Conservation (phyloP, 2,113 vertebrate genomes). For the Probosciger aterrimus region DNA sequence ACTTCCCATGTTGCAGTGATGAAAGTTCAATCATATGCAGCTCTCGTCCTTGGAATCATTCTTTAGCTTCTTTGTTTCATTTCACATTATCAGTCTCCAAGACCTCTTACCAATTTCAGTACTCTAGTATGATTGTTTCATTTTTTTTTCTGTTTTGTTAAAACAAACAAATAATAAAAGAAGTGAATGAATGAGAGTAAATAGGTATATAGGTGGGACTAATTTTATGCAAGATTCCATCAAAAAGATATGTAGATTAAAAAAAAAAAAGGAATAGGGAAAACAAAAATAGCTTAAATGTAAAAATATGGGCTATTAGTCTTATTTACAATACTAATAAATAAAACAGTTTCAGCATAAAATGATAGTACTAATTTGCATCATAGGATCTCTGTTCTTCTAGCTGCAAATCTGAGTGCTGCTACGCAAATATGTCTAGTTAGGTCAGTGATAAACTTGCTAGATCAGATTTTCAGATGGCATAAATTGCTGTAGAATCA, state of each 20-base stretch:
- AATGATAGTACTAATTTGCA: not conserved
- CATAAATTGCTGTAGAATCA: not conserved
- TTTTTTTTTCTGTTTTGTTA: not conserved
- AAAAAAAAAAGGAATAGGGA: not conserved
- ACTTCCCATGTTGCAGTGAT: not conserved
- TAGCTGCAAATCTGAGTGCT: not conserved
- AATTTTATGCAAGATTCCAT: not conserved
- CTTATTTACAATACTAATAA: not conserved
- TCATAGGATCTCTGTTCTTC: not conserved
- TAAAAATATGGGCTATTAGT: not conserved
- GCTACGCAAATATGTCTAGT: not conserved
- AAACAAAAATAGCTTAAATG: not conserved
- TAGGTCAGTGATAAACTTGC: not conserved
- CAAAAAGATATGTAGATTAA: not conserved
- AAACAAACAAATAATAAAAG: not conserved
- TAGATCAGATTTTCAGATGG: not conserved
- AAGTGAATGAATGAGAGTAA: not conserved
- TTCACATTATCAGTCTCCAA: not conserved
- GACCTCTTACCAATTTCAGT: not conserved
- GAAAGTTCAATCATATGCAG: not conserved
- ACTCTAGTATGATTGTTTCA: not conserved
- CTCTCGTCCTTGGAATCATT: not conserved
- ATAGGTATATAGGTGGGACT: not conserved
- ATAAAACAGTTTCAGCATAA: not conserved
- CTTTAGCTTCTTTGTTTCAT: not conserved